These are phyloP conservation scores for Meloidogyne chitwoodi DNA, from an alignment of 1,140 invertebrate genomes.

Conservation along the genomic window DNA sequence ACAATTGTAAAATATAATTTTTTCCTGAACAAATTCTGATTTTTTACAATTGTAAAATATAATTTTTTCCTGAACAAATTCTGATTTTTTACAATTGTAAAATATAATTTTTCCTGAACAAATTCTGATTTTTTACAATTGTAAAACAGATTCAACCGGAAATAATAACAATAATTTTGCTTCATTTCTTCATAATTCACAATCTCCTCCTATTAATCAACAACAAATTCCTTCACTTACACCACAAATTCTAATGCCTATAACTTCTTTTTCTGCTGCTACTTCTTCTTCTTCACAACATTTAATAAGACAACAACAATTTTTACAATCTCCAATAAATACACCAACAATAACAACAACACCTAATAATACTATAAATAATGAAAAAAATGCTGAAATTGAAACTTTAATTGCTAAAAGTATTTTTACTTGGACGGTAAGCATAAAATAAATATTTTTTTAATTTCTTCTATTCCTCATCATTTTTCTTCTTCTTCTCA, in stretches of 20 bases:
- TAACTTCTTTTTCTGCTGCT: not conserved
- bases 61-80: no score
- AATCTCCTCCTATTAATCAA: not conserved
- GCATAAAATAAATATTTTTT: no score
- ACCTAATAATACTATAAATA: not conserved
- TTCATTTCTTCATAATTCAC: not conserved
- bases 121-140: no score
- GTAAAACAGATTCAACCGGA: no score
- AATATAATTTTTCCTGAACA: no score
- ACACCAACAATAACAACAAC: not conserved
- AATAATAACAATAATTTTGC: no score
- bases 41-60: no score
- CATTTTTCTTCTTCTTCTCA: not conserved
- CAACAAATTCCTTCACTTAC: not conserved
- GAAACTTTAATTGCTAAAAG: not conserved
- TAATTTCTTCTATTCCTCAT: not conserved
- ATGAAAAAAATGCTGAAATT: slow-evolving; percentile 10
- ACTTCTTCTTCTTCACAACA: not conserved
- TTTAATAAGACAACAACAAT: not conserved
- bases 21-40: not conserved
- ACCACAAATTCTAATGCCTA: not conserved
- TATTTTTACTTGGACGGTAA: slow-evolving; percentile 7
- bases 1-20: not conserved
- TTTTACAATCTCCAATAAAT: not conserved
- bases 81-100: no score